Evolutionary conservation across 2,888 invertebrate species (phyloP).

Genomic region (Polyommatus iphigenia): DNA sequence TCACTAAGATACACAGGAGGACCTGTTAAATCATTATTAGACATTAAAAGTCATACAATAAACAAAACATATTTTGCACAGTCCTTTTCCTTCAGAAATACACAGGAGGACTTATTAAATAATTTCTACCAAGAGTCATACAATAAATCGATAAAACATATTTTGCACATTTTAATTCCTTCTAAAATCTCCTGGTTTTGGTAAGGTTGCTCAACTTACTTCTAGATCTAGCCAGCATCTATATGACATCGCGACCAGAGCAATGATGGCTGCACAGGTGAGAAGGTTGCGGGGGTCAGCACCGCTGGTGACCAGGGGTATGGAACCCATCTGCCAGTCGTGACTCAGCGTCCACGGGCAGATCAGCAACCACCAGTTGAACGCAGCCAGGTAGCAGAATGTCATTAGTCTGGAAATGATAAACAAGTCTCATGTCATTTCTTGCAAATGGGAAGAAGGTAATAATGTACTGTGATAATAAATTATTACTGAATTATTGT

Average conservation of each 20-base stretch:
- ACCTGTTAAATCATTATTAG: no score
- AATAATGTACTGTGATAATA: no score
- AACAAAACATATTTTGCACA: no score
- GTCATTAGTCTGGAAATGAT: constrained; percentile 84
- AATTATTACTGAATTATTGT: no score
- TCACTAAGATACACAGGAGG: no score
- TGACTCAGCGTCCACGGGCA: constrained; percentile 89
- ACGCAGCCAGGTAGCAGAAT: constrained; percentile 89
- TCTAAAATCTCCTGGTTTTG: neutral
- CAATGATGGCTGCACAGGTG: constrained; percentile 84
- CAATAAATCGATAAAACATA: neutral
- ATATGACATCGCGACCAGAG: constrained; percentile 81
- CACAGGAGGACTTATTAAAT: neutral
- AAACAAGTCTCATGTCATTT: neutral
- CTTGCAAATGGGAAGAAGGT: neutral
- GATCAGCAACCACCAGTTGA: constrained; percentile 91
- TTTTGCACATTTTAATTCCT: neutral
- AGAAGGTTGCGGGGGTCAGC: constrained; percentile 88
- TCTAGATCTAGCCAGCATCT: constrained; percentile 84
- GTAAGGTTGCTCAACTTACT: constrained; percentile 62
- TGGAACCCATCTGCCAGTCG: constrained; percentile 95
- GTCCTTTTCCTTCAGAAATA: no score
- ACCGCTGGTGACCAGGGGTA: constrained; percentile 85
- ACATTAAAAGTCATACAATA: no score
- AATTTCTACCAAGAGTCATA: neutral